Conservation (phyloP, 2,888 invertebrate species). For the Bombylius discolor region DNA sequence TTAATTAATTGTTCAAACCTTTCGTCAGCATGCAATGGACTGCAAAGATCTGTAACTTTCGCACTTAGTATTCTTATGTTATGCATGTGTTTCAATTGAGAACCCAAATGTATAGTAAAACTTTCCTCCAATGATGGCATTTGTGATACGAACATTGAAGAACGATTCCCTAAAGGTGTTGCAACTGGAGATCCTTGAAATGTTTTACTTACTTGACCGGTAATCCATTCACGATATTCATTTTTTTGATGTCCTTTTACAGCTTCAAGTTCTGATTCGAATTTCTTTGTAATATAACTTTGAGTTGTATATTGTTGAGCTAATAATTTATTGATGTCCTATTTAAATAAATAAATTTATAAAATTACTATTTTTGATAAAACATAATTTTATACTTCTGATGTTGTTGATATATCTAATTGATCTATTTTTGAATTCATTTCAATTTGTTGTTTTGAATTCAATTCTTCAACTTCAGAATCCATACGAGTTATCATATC, state of each 20-base stretch:
- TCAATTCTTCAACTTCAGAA: conserved; percentile 54
- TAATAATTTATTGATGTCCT: conserved; percentile 70
- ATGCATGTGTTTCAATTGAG: conserved; percentile 97
- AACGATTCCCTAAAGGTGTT: conserved; percentile 32
- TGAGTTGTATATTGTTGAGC: conserved; percentile 71
- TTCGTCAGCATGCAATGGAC: conserved; percentile 39
- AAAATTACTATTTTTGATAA: neutral
- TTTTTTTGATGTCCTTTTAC: conserved; percentile 72
- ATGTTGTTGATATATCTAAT: conserved; percentile 59
- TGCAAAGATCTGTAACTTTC: conserved; percentile 69
- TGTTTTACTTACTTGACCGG: conserved; percentile 33
- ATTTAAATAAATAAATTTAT: neutral
- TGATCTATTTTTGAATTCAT: conserved; percentile 76
- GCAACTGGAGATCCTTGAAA: conserved; percentile 28
- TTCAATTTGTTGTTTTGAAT: conserved; percentile 70
- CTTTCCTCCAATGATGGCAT: conserved; percentile 68
- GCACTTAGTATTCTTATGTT: conserved; percentile 85
- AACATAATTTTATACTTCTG: conserved; percentile 20
- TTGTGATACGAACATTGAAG: conserved; percentile 36
- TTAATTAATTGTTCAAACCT: conserved; percentile 16
- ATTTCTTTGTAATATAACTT: conserved; percentile 69
- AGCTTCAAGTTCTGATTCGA: conserved; percentile 74
- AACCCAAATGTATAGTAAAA: conserved; percentile 94
- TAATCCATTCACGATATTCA: conserved; percentile 82
- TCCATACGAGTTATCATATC: conserved; percentile 60